Conservation (phyloP, 2,113 vertebrate genomes). For the Heteronetta atricapilla region DNA sequence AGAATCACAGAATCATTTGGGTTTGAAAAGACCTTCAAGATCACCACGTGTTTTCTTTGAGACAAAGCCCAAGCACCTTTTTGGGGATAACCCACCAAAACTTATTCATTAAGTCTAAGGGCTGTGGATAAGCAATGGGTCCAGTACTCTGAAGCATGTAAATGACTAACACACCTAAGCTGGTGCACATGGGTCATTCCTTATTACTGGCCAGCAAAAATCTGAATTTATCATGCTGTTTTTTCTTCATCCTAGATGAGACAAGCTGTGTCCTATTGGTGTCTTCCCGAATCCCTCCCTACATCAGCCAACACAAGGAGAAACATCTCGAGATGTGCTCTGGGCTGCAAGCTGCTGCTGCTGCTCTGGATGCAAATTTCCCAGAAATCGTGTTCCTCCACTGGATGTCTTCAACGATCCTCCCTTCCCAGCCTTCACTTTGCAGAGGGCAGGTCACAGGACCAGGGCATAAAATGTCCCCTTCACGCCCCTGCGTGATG, state of each 20-base stretch:
- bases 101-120: neutral
- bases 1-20: neutral
- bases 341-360: neutral
- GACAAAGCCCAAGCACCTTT: neutral
- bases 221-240: neutral
- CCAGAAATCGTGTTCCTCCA: rapidly evolving
- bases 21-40: neutral
- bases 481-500: rapidly evolving
- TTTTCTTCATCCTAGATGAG: neutral
- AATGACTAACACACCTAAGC: neutral
- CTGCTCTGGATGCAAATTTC: neutral
- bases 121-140: neutral
- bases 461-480: neutral
- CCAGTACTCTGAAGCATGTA: neutral
- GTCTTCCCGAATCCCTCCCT: neutral
- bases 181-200: rapidly evolving
- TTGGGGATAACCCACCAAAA: neutral
- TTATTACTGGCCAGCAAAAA: neutral
- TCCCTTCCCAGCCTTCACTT: neutral
- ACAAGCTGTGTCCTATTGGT: neutral
- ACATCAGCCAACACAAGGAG: neutral
- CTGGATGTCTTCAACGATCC: neutral
- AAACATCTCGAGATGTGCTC: neutral
- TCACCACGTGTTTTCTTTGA: neutral
- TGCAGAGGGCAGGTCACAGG: neutral